These are phyloP conservation scores for Catajapyx aquilonaris DNA, from an alignment of 1,140 invertebrate species.

Conservation along the genomic window DNA sequence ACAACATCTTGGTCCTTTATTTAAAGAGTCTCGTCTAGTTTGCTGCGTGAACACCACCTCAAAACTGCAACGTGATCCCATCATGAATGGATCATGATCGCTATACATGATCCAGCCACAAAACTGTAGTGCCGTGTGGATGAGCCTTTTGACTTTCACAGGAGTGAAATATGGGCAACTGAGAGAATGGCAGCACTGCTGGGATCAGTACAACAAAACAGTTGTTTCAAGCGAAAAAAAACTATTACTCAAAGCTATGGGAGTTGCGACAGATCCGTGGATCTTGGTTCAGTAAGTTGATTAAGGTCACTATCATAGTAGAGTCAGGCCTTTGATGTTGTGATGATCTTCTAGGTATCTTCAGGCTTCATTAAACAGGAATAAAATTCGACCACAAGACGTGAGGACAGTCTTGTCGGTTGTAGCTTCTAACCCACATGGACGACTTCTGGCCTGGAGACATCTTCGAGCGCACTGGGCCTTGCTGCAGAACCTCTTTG, in stretches of 20 bases:
- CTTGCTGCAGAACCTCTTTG: conserved; percentile 36
- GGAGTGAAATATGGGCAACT: conserved; percentile 38
- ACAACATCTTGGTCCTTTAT: too few species aligned
- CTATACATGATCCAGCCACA: too few species aligned
- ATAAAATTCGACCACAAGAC: conserved; percentile 43
- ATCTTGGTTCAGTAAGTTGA: conserved; percentile 23
- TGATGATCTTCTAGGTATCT: conserved; percentile 28
- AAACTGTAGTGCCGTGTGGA: too few species aligned
- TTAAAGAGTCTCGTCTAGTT: too few species aligned
- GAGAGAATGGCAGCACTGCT: conserved; percentile 52
- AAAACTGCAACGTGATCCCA: too few species aligned
- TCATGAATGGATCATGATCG: too few species aligned
- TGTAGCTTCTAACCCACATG: conserved; percentile 43
- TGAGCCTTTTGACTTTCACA: too few species aligned
- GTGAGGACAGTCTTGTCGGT: conserved; percentile 39
- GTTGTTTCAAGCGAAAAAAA: conserved; percentile 40
- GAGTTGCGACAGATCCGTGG: conserved; percentile 44
- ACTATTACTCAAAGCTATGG: conserved; percentile 43
- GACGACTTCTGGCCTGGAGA: conserved; percentile 48
- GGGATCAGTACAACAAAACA: conserved; percentile 42
- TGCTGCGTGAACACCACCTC: too few species aligned
- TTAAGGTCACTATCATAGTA: neutral
- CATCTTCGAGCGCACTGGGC: conserved; percentile 53
- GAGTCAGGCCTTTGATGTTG: neutral
- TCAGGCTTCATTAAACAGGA: conserved; percentile 33